These are phyloP conservation scores for Thalassaphorura encarpata DNA, from an alignment of 1,140 invertebrate species.

Conservation along the genomic window DNA sequence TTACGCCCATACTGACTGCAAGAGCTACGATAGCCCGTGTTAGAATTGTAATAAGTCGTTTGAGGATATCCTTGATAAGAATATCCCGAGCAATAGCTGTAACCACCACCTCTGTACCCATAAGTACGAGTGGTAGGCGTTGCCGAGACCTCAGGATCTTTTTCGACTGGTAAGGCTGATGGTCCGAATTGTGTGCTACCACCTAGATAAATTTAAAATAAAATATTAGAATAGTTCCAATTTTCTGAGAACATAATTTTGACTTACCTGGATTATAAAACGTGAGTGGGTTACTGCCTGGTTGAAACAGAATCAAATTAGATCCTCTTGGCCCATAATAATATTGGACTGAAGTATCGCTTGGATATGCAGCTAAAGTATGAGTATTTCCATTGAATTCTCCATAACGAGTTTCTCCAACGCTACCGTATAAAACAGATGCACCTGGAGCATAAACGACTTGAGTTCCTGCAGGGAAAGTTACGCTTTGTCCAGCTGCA, in stretches of 20 bases:
- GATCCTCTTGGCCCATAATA: background rate
- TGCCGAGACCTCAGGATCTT: background rate
- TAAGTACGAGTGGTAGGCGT: background rate
- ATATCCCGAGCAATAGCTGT: background rate
- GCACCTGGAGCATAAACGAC: background rate
- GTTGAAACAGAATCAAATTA: background rate
- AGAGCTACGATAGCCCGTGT: background rate
- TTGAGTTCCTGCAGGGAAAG: background rate
- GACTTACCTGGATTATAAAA: slow-evolving; percentile 6
- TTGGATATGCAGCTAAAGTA: background rate
- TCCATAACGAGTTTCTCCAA: background rate
- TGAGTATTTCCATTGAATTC: slow-evolving; percentile 1
- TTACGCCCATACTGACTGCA: background rate
- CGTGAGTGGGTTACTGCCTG: background rate
- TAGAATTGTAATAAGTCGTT: background rate
- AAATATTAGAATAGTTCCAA: too few relatives aligned
- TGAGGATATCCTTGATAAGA: background rate
- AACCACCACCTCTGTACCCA: background rate
- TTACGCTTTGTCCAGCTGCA: background rate
- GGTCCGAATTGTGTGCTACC: background rate
- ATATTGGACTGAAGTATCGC: background rate
- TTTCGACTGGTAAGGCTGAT: background rate
- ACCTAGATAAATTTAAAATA: too few relatives aligned
- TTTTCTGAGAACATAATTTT: too few relatives aligned
- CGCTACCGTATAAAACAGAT: background rate